Percentiles rank a stretch among this genome's conserved stretches.
Conservation (phyloP, 1,140 invertebrate species). For the Orius laevigatus region DNA sequence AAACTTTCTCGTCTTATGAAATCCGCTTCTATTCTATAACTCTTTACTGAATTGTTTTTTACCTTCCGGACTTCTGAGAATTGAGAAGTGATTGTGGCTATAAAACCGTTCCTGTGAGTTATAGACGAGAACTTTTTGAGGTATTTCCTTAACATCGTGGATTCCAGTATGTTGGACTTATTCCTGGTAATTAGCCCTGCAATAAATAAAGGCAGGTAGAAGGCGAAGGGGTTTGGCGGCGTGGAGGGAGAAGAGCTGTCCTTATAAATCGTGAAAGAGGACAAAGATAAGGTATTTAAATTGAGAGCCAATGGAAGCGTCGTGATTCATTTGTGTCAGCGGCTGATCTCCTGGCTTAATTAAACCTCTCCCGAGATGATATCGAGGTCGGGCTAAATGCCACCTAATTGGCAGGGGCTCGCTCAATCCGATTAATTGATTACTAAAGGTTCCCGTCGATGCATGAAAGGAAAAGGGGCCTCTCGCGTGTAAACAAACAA, state of each 20-base stretch:
- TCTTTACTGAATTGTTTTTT: no score
- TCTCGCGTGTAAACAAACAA: no score
- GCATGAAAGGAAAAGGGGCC: no score
- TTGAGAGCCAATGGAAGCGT: conserved; percentile 8
- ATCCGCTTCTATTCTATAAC: no score
- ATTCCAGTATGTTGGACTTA: background rate
- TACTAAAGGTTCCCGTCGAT: conserved; percentile 5
- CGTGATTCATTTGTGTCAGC: conserved; percentile 11
- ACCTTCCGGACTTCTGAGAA: no score
- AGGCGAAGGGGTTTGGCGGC: background rate
- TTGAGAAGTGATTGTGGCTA: no score
- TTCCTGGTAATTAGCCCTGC: conserved; percentile 3
- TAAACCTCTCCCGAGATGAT: conserved; percentile 6
- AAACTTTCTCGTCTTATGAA: no score
- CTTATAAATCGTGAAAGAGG: conserved; percentile 6
- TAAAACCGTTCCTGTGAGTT: no score
- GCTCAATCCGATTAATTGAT: conserved; percentile 11
- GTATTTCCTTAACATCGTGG: no score
- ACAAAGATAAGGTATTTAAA: conserved; percentile 10
- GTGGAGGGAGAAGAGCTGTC: background rate
- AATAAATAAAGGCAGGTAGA: conserved; percentile 7
- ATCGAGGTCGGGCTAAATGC: conserved; percentile 10
- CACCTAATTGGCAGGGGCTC: conserved; percentile 8
- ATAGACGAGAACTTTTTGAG: no score
- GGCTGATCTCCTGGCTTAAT: conserved; percentile 9